Evolutionary conservation across 2,797 vertebrate species (phyloP), one percentile per base, ranked within the genome.

Genomic region (Nasua narica): DNA sequence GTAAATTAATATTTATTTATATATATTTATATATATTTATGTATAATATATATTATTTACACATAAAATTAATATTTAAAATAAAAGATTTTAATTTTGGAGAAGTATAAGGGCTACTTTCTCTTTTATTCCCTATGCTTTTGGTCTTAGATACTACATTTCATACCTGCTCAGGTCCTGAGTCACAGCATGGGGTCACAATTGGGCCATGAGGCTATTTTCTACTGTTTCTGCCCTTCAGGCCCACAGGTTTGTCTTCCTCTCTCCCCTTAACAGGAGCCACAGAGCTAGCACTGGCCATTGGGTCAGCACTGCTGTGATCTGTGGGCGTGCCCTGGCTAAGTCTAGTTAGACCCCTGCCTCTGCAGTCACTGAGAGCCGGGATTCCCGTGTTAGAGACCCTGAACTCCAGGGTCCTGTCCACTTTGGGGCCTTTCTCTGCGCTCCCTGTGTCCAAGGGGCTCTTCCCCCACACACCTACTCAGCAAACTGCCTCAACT

Each of bases 131-230:
- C 15, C 21, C 12, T 52, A 43, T 35, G 40, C 23, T 58, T 50
- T 37, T 32, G 56, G 43, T 60, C 15, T 65, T n/a, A 56, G 11
- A 27, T 9, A 19, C 12, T 32, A 21, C 25, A 2, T 67, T 43
- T 46, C 6, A 0, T 11, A 21, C 40, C 3, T 7, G 13, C n/a
- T 21, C 37, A 3, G 10, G n/a, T 7, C 46, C 2, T 46, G 7
- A 35, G 58, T 62, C 9, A 1, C 23, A 35, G 40, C 13, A 7
- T 2, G 25, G 18, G 12, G 6, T 46, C 48, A n/a, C 21, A 21
- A 2, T 43, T 19, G n/a, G 50, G 3, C 18, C 32, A 7, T 18
- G 4, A 62, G 32, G 27, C 81, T 48, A 4, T 62, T 54, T n/a
- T 46, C 16, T 21, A 27, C 27, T 56, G 32, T 27, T 78, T 58